phyloP scores from a whole-genome alignment of 2,888 invertebrate species.

The Diaprepes abbreviatus region DNA sequence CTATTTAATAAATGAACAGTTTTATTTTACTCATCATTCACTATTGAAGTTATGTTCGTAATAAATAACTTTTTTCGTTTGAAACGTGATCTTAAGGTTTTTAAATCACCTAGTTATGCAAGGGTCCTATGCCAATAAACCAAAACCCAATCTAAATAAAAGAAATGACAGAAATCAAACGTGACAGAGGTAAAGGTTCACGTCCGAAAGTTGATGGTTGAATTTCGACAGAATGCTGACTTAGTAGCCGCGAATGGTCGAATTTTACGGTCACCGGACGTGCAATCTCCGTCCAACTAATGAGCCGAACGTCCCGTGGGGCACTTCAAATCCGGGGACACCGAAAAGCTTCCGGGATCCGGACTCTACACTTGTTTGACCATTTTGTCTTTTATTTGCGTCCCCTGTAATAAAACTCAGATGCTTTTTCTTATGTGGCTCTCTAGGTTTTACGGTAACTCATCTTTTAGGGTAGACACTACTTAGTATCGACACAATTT shows the following conservation, averaged over 20 bases:
- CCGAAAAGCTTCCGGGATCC: constrained; percentile 56
- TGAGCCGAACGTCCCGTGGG: constrained; percentile 63
- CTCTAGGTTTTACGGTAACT: constrained; percentile 39
- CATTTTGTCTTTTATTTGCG: constrained; percentile 46
- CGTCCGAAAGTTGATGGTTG: constrained; percentile 60
- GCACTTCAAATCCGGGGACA: constrained; percentile 53
- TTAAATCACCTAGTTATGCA: too few species aligned
- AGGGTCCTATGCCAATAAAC: constrained; percentile 9
- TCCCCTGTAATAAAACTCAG: constrained; percentile 45
- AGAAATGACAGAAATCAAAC: constrained; percentile 33
- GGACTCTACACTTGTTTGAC: constrained; percentile 35
- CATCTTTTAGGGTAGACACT: constrained; percentile 34
- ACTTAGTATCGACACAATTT: constrained; percentile 46
- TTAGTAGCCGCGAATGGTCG: constrained; percentile 64
- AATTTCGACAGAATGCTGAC: constrained; percentile 64
- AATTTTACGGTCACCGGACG: constrained; percentile 63
- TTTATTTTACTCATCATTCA: too few species aligned
- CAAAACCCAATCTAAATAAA: constrained; percentile 48
- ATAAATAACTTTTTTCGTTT: too few species aligned
- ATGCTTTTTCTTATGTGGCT: constrained; percentile 47
- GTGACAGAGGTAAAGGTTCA: constrained; percentile 55
- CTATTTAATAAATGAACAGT: too few species aligned
- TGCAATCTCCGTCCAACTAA: constrained; percentile 65
- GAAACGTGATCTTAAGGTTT: too few species aligned
- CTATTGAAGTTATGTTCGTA: too few species aligned